Evolutionary conservation across 2,113 vertebrate genomes (phyloP).

Genomic region (Probosciger aterrimus): DNA sequence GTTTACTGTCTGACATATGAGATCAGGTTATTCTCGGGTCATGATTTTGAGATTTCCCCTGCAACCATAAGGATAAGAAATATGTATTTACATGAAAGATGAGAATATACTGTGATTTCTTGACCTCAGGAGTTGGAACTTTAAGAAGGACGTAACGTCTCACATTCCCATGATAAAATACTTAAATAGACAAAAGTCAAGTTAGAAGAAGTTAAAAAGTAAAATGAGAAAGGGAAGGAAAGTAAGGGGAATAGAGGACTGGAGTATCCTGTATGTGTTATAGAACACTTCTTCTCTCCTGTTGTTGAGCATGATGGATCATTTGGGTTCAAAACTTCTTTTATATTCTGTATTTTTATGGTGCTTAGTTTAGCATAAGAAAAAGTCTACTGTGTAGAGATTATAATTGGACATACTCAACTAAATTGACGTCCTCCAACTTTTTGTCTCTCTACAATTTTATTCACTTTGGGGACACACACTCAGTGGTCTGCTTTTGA

Average conservation of each 20-base stretch:
- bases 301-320: not conserved
- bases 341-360: not conserved
- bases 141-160: not conserved
- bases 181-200: not conserved
- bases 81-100: slow-evolving; percentile 24
- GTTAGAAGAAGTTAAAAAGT: not conserved
- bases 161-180: not conserved
- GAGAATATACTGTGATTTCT: slow-evolving; percentile 5
- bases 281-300: not conserved
- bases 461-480: not conserved
- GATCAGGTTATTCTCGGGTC: slow-evolving; percentile 25
- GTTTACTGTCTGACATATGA: not conserved
- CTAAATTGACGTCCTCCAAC: not conserved
- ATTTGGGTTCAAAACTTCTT: not conserved
- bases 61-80: slow-evolving; percentile 14
- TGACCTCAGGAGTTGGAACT: not conserved
- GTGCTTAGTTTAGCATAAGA: not conserved
- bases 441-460: not conserved
- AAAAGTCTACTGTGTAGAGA: not conserved
- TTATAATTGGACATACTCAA: not conserved
- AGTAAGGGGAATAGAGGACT: not conserved
- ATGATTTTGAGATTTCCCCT: slow-evolving; percentile 39
- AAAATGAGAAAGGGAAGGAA: not conserved
- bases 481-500: not conserved
- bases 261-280: not conserved